Conservation (phyloP, 2,113 vertebrate species). For the Vulpes vulpes region DNA sequence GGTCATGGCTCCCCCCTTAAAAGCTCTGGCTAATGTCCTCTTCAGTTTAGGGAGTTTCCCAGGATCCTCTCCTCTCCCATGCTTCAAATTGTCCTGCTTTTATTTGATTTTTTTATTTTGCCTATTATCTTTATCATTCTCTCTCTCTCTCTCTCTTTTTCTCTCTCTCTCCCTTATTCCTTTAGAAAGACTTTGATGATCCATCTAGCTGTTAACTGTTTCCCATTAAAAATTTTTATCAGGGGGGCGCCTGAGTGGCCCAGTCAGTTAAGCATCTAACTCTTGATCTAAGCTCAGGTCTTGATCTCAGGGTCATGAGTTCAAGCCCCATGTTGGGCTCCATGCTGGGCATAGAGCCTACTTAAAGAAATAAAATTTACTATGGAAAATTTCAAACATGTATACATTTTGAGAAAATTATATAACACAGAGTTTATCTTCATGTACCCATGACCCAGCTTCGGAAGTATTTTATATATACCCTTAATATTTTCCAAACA, state of each 20-base stretch:
- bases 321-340: too few relatives aligned
- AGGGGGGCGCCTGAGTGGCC: background rate
- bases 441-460: background rate
- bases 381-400: background rate
- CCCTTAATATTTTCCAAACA: background rate
- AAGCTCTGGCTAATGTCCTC: background rate
- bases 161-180: background rate
- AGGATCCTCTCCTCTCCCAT: background rate
- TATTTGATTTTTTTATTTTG: background rate
- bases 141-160: background rate
- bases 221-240: background rate
- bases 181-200: conserved; percentile 4
- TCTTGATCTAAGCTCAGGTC: background rate
- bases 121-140: conserved; percentile 7
- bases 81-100: background rate
- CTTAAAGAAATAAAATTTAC: background rate
- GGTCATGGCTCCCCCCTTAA: background rate
- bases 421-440: background rate
- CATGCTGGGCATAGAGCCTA: too few relatives aligned
- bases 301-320: too few relatives aligned
- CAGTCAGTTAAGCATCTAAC: background rate
- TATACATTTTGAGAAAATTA: conserved; percentile 46
- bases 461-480: conserved; percentile 21
- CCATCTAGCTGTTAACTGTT: background rate
- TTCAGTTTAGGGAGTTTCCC: background rate